Evolutionary conservation across 2,888 invertebrate species (phyloP).

Genomic region (Ochropleura leucogaster): DNA sequence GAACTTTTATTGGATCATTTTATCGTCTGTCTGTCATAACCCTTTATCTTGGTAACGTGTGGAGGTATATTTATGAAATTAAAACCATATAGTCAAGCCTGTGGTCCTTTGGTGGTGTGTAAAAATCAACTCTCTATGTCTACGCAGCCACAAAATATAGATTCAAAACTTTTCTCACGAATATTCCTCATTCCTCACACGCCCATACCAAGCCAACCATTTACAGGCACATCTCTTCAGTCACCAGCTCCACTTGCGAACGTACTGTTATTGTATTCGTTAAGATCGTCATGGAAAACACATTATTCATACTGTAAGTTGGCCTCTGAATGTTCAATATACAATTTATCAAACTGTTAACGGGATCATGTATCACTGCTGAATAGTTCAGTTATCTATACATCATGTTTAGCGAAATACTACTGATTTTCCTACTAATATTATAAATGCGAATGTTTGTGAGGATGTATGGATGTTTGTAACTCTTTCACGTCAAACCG

Average conservation of each 20-base stretch:
- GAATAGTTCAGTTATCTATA: constrained; percentile 6
- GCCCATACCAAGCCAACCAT: neutral
- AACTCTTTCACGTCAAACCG: no score
- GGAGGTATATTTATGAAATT: no score
- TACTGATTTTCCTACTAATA: no score
- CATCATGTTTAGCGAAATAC: neutral
- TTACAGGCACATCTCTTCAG: neutral
- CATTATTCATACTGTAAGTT: constrained; percentile 25
- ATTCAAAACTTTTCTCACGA: neutral
- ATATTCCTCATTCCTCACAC: neutral
- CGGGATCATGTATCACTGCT: constrained; percentile 1
- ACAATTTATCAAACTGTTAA: constrained; percentile 27
- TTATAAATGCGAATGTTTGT: no score
- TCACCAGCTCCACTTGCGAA: neutral
- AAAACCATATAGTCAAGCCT: no score
- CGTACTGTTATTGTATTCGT: neutral
- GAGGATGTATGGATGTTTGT: no score
- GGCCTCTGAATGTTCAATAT: constrained; percentile 5
- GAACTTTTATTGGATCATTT: no score
- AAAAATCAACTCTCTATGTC: no score
- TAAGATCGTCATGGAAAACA: neutral
- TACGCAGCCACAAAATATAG: no score
- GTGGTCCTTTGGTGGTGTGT: no score
- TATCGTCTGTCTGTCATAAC: no score
- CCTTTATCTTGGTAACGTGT: no score